phyloP scores from a whole-genome alignment of 2,113 vertebrate species.

The Sander vitreus region DNA sequence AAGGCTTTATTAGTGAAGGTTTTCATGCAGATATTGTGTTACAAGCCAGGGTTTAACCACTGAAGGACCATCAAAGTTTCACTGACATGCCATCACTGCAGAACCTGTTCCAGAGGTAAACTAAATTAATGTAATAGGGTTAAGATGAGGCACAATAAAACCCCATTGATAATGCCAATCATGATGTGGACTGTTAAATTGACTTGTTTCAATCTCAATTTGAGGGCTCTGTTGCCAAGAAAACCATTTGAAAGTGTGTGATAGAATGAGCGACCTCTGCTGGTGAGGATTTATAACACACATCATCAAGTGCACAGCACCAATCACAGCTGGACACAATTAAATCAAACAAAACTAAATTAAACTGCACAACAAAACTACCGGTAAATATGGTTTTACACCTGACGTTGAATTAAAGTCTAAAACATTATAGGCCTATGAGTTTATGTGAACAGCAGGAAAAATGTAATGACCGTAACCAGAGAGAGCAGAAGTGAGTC shows the following conservation, averaged over 20 bases:
- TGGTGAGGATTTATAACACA: conserved; percentile 29
- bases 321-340: not conserved
- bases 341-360: not conserved
- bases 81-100: conserved; percentile 3
- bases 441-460: not conserved
- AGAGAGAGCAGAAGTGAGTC: conserved; percentile 17
- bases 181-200: not conserved
- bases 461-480: not conserved
- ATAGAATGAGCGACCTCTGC: conserved; percentile 49
- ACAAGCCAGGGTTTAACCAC: conserved; percentile 20
- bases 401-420: not conserved
- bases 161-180: not conserved
- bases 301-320: not conserved
- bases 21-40: conserved; percentile 48
- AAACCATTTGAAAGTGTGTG: not conserved
- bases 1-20: conserved; percentile 34
- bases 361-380: not conserved
- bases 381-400: too few relatives aligned
- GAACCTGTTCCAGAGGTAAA: not conserved
- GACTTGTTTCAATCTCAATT: not conserved
- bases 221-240: not conserved
- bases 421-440: too few relatives aligned
- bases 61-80: conserved; percentile 2
- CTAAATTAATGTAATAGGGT: not conserved
- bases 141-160: not conserved